Percentiles rank a stretch among this genome's conserved stretches.
These are phyloP conservation scores for Carpatolechia fugitivella DNA, from an alignment of 2,888 invertebrate species.

Conservation along the genomic window DNA sequence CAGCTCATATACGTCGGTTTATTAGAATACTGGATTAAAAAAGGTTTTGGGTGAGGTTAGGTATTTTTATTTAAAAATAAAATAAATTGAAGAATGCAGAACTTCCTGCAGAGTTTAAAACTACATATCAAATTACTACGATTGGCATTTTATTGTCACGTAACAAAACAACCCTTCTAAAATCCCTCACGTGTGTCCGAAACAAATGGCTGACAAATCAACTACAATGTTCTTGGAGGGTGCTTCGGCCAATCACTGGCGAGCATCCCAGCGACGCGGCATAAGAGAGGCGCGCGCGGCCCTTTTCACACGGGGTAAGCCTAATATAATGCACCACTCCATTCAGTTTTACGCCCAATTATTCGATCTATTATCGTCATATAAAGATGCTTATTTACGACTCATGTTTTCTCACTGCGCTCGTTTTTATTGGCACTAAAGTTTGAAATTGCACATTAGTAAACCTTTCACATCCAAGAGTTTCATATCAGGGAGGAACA, in stretches of 20 bases:
- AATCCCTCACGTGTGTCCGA: slow-evolving; percentile 26
- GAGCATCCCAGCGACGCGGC: slow-evolving; percentile 27
- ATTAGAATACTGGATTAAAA: not conserved
- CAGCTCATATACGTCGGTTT: too few relatives aligned
- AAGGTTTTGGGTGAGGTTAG: not conserved
- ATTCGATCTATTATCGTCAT: slow-evolving; percentile 64
- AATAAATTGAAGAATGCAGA: too few relatives aligned
- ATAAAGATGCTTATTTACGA: slow-evolving; percentile 67
- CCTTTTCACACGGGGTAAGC: slow-evolving; percentile 38
- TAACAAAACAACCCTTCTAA: slow-evolving; percentile 13
- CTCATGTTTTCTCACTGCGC: slow-evolving; percentile 50
- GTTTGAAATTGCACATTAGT: slow-evolving; percentile 71
- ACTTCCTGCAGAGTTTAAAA: not conserved
- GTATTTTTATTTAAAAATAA: too few relatives aligned
- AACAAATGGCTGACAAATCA: slow-evolving; percentile 32
- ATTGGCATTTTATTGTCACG: too few relatives aligned
- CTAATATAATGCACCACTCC: slow-evolving; percentile 39
- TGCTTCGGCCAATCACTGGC: slow-evolving; percentile 44
- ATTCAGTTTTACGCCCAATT: slow-evolving; percentile 65
- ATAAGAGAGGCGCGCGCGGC: slow-evolving; percentile 29
- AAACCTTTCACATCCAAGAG: slow-evolving; percentile 62
- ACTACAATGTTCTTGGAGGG: slow-evolving; percentile 42
- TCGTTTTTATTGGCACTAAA: slow-evolving; percentile 71
- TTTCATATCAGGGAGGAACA: slow-evolving; percentile 56
- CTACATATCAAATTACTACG: too few relatives aligned